These are phyloP conservation scores for Labeo catla DNA, from an alignment of 2,113 vertebrate species.

Conservation along the genomic window DNA sequence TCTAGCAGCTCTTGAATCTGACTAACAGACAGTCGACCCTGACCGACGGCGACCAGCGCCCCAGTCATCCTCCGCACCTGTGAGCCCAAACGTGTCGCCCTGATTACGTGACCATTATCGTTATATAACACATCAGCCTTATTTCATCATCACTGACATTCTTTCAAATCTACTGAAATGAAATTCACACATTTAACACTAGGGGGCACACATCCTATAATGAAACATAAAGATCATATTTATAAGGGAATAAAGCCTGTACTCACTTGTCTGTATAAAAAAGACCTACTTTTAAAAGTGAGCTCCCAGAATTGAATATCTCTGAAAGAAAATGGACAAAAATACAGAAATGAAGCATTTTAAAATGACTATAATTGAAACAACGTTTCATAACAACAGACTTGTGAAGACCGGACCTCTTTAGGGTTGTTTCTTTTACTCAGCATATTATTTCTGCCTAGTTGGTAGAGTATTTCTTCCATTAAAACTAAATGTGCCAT, in stretches of 20 bases:
- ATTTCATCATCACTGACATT: background rate
- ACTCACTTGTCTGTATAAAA: conserved; percentile 89
- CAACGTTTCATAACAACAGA: no score
- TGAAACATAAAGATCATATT: background rate
- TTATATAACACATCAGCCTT: background rate
- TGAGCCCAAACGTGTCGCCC: background rate
- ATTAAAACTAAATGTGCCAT: background rate
- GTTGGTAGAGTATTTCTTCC: background rate
- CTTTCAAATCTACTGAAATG: background rate
- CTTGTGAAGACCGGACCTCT: background rate
- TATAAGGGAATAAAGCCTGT: background rate
- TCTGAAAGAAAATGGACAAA: conserved; percentile 66
- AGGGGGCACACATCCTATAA: conserved; percentile 55
- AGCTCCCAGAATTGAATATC: conserved; percentile 82
- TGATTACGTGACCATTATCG: background rate
- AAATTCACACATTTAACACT: conserved; percentile 55
- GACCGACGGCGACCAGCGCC: conserved; percentile 85
- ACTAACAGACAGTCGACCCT: conserved; percentile 69
- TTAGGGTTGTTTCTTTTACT: background rate
- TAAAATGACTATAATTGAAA: background rate
- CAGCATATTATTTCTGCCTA: background rate
- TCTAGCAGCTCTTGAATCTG: conserved; percentile 80
- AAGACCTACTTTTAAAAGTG: conserved; percentile 83
- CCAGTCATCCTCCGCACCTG: conserved; percentile 90
- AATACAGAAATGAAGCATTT: background rate